Conservation (phyloP, 2,113 vertebrate species). For the Scophthalmus maximus region DNA sequence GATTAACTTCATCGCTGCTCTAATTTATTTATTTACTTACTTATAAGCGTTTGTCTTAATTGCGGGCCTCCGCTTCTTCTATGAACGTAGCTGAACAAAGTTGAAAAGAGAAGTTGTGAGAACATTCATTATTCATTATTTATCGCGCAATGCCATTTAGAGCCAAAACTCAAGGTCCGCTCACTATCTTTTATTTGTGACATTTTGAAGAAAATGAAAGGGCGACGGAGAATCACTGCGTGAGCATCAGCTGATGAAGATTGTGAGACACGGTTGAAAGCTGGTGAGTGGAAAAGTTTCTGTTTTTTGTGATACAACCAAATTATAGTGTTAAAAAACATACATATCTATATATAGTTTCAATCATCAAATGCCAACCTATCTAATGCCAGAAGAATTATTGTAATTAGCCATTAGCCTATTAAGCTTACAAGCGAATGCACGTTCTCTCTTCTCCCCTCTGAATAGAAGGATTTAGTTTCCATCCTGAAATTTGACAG, state of each 20-base stretch:
- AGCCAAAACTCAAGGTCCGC: too few relatives aligned
- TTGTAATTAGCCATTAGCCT: slow-evolving; percentile 43
- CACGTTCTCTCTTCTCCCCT: slow-evolving; percentile 35
- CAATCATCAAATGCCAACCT: not conserved
- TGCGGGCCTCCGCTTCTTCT: not conserved
- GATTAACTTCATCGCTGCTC: slow-evolving; percentile 49
- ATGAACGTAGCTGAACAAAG: not conserved
- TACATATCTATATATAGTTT: too few relatives aligned
- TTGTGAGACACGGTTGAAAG: too few relatives aligned
- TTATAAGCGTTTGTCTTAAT: slow-evolving; percentile 53
- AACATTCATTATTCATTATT: too few relatives aligned
- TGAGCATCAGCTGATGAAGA: too few relatives aligned
- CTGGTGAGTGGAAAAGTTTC: too few relatives aligned
- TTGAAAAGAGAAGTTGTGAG: not conserved
- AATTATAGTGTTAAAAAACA: too few relatives aligned
- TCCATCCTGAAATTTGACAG: slow-evolving; percentile 45
- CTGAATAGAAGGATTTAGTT: slow-evolving; percentile 50
- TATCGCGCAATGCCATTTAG: too few relatives aligned
- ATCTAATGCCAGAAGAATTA: slow-evolving; percentile 4
- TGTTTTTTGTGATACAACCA: not conserved
- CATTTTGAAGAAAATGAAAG: too few relatives aligned
- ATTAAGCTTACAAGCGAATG: slow-evolving; percentile 49
- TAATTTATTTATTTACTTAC: slow-evolving; percentile 7
- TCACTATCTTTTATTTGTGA: too few relatives aligned
- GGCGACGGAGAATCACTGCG: too few relatives aligned